Evolutionary conservation across 2,888 invertebrate genomes (phyloP).

Genomic region (Melitaea athalia): DNA sequence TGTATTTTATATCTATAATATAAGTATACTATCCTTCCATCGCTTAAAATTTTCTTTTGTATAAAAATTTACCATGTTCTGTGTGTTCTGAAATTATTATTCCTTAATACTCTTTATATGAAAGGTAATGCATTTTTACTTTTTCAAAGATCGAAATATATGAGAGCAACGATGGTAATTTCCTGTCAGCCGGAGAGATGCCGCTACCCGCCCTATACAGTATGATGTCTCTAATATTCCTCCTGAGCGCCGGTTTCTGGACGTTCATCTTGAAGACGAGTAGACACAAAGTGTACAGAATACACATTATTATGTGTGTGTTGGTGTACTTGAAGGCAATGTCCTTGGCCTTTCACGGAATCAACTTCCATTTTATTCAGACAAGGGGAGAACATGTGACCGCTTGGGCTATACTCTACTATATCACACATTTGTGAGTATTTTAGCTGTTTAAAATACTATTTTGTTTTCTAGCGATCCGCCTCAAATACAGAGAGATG

Average conservation of each 20-base stretch:
- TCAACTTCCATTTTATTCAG: conserved; percentile 97
- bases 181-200: conserved; percentile 97
- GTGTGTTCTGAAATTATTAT: no score
- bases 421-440: conserved; percentile 97
- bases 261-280: conserved; percentile 92
- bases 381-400: conserved; percentile 96
- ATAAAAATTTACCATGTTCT: no score
- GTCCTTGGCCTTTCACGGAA: conserved; percentile 96
- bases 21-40: not conserved
- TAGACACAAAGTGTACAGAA: conserved; percentile 94
- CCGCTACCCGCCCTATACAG: conserved; percentile 96
- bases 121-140: not conserved
- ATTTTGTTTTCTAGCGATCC: not conserved
- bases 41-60: not conserved
- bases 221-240: conserved; percentile 94
- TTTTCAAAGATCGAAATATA: conserved; percentile 89
- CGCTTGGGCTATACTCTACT: conserved; percentile 98
- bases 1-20: not conserved
- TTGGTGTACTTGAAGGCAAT: conserved; percentile 95
- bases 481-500: no score
- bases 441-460: conserved; percentile 46
- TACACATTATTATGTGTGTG: conserved; percentile 98
- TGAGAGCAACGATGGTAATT: conserved; percentile 93
- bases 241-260: conserved; percentile 96
- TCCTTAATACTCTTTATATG: no score